A percentile compares a stretch with the other conserved stretches of the same genome.
These are phyloP conservation scores for Geotrypetes seraphini DNA, from an alignment of 2,797 vertebrate species.

Conservation along the genomic window DNA sequence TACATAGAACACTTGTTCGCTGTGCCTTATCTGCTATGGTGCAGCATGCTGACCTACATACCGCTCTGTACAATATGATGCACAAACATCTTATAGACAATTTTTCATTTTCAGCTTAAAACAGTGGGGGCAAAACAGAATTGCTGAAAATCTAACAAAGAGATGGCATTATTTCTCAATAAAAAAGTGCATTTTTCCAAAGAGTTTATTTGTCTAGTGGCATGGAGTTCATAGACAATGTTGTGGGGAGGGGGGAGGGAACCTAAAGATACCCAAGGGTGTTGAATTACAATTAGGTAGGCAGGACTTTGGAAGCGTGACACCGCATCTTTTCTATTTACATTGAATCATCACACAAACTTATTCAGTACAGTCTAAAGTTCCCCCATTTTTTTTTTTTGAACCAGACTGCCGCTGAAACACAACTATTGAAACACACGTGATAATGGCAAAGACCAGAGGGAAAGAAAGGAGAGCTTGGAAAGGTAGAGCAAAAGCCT, in stretches of 20 bases:
- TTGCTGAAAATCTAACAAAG: constrained; percentile 95
- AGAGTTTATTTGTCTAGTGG: constrained; percentile 86
- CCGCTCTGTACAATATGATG: constrained; percentile 97
- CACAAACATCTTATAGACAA: constrained; percentile 95
- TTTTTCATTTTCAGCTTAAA: constrained; percentile 96
- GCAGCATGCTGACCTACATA: constrained; percentile 99
- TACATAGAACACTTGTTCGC: constrained; percentile 99
- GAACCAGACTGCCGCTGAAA: constrained; percentile 43
- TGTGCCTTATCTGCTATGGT: constrained; percentile 93
- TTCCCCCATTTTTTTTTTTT: constrained; percentile 53
- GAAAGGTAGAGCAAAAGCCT: constrained; percentile 37
- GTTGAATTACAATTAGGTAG: constrained; percentile 63
- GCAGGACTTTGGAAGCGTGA: constrained; percentile 47
- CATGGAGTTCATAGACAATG: constrained; percentile 77
- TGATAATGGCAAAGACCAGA: constrained; percentile 40
- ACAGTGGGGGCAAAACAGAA: constrained; percentile 96
- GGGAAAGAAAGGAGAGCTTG: constrained; percentile 37
- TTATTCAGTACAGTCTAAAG: constrained; percentile 64
- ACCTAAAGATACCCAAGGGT: constrained; percentile 52
- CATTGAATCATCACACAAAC: constrained; percentile 56
- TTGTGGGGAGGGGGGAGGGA: no score
- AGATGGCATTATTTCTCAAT: constrained; percentile 94
- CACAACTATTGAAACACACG: constrained; percentile 44
- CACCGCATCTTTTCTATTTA: constrained; percentile 48
- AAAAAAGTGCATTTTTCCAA: constrained; percentile 81